Evolutionary conservation across 2,797 vertebrate species (phyloP).

Genomic region (Muscicapa striata): DNA sequence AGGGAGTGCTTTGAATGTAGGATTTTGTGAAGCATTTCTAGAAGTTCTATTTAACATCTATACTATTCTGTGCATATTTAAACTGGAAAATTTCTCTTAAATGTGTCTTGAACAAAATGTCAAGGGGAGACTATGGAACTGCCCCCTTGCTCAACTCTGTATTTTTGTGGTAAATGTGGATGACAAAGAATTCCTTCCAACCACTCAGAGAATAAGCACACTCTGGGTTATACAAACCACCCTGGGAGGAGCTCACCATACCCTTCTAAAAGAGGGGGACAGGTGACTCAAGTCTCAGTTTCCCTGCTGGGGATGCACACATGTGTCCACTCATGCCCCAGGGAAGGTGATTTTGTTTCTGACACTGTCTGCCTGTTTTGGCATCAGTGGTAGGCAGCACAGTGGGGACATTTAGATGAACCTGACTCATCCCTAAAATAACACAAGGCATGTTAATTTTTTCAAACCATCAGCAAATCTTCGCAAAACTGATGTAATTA

Average conservation of each 20-base stretch:
- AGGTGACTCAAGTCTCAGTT: background rate
- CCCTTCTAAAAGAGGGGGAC: background rate
- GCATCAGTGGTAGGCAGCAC: background rate
- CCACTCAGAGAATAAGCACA: background rate
- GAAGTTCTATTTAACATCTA: background rate
- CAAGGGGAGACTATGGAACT: background rate
- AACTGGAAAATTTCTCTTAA: background rate
- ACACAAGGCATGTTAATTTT: background rate
- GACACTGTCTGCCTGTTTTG: background rate
- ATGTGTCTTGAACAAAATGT: background rate
- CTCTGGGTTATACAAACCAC: background rate
- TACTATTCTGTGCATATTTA: accelerated
- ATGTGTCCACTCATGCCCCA: background rate
- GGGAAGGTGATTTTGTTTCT: background rate
- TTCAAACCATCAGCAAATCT: background rate
- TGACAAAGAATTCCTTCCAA: background rate
- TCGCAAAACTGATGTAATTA: background rate
- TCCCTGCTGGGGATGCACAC: background rate
- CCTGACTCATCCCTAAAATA: background rate
- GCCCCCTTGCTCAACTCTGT: background rate
- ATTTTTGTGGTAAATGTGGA: background rate
- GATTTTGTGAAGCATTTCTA: background rate
- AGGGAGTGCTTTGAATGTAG: background rate
- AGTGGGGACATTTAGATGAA: background rate
- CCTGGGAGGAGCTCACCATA: background rate